A percentile compares a stretch with the other conserved stretches of the same genome.
Evolutionary conservation across 2,888 invertebrate species (phyloP).

Genomic region (Drosophila barbarae): DNA sequence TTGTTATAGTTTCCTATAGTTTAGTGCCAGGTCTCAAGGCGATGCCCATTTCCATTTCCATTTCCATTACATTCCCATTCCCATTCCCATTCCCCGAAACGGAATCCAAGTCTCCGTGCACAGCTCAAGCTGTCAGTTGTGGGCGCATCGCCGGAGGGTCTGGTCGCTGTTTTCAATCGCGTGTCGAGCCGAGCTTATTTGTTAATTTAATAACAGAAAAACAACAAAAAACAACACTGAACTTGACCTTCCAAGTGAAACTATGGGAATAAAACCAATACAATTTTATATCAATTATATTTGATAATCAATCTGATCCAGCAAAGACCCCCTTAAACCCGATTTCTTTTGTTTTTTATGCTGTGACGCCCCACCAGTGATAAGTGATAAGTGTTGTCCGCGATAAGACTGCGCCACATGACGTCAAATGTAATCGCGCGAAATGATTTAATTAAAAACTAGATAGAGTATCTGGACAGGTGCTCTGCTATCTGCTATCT

Average conservation of each 20-base stretch:
- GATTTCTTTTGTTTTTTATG: not conserved
- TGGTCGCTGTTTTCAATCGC: constrained; percentile 49
- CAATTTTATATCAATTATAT: not conserved
- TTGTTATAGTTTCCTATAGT: constrained; percentile 1
- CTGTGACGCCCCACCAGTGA: constrained; percentile 40
- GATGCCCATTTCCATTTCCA: constrained; percentile 5
- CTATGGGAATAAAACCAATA: not conserved
- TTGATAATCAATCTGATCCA: not conserved
- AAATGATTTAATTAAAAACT: constrained; percentile 31
- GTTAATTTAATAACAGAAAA: constrained; percentile 2
- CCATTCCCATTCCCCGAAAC: not conserved
- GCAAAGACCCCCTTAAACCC: not conserved
- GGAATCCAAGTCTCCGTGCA: constrained; percentile 11
- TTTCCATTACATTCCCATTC: too few species aligned
- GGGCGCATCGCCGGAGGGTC: constrained; percentile 41
- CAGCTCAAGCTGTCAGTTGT: constrained; percentile 46
- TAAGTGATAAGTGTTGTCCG: constrained; percentile 14
- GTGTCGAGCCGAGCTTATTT: constrained; percentile 32
- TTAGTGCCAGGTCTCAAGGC: constrained; percentile 16
- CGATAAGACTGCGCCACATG: constrained; percentile 69
- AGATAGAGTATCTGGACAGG: constrained; percentile 11
- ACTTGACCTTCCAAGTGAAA: constrained; percentile 18
- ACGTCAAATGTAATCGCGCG: constrained; percentile 51
- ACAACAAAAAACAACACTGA: not conserved
- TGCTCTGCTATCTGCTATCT: too few species aligned